Evolutionary conservation across 2,113 vertebrate species (phyloP), one percentile per base, ranked within the genome.

Genomic region (Corythornis madagascariensis): DNA sequence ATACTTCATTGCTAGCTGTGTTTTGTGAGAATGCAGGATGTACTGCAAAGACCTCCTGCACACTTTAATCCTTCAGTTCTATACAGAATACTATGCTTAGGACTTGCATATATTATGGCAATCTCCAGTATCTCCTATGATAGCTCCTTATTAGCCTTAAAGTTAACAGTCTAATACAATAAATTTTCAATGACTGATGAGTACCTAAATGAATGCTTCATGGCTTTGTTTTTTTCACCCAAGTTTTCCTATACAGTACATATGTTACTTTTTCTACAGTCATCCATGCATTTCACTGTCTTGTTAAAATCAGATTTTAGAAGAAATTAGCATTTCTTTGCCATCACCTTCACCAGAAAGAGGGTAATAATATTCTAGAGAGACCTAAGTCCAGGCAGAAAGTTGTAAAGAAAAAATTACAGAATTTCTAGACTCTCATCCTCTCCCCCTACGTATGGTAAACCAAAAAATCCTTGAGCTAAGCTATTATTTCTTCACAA

Each of bases 391-490:
- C 42, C 33, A 65, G 55, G 42, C 6, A 83, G 21, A 88, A 83
- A 76, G 33, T 38, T 7, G 35, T 64, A 70, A 87, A 74, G 28
- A 70, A n/a, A 90, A 31, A 66, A 47, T 61, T 18, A 52, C 13
- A 83, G 9, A 38, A 70, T 47, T 59, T 88, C 43, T 91, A 45
- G 48, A 81, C 83, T 88, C 31, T 77, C 47, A 38, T 75, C 43
- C 26, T 86, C 65, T 88, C 40, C 43, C 47, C 8, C 0, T 0
- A 72, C 42, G 42, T 80, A 64, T 15, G 33, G 69, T 40, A 91
- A 90, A 90, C 33, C 11, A 93, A 93, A 95, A 94, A 78, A 86
- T 53, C 61, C 48, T 82, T 84, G 43, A 84, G 77, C 29, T 96
- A 86, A 92, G 81, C 64, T 28, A 26, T 18, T 85, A 70, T 92